Evolutionary conservation across 2,888 invertebrate genomes (phyloP).

Genomic region (Melieria omissa): DNA sequence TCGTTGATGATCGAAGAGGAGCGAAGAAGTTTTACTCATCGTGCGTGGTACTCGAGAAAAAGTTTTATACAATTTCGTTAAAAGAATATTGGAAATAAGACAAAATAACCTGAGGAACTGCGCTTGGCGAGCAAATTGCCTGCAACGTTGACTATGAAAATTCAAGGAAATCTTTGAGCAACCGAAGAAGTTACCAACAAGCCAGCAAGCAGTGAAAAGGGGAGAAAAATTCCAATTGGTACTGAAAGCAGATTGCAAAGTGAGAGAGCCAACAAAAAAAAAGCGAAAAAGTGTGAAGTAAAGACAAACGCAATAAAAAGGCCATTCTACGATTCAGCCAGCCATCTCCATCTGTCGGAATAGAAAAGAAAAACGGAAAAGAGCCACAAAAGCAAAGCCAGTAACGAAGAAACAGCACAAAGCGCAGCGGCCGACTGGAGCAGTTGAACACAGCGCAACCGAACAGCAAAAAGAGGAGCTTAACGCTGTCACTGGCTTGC

Average conservation of each 20-base stretch:
- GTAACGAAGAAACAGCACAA: too few species aligned
- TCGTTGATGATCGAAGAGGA: slow-evolving; percentile 40
- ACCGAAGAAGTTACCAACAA: not conserved
- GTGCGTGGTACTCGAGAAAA: slow-evolving; percentile 41
- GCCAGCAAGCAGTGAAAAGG: slow-evolving; percentile 20
- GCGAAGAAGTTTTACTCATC: slow-evolving; percentile 44
- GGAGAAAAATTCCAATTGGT: slow-evolving; percentile 27
- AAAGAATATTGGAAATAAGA: slow-evolving; percentile 26
- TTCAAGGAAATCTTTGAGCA: too few species aligned
- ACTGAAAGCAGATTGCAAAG: slow-evolving; percentile 30
- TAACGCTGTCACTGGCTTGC: slow-evolving; percentile 27
- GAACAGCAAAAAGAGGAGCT: slow-evolving; percentile 15
- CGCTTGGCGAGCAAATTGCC: too few species aligned
- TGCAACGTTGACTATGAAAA: too few species aligned
- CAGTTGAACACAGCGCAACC: too few species aligned
- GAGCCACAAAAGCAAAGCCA: too few species aligned
- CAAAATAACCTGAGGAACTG: not conserved
- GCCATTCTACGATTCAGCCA: not conserved
- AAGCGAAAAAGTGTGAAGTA: slow-evolving; percentile 7
- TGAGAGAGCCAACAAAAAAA: slow-evolving; percentile 39
- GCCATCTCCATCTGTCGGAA: too few species aligned
- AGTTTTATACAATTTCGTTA: slow-evolving; percentile 28
- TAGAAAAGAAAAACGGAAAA: too few species aligned
- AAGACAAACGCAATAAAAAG: slow-evolving; percentile 27
- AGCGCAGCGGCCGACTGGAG: too few species aligned